Evolutionary conservation across 1,140 invertebrate genomes (phyloP).

Genomic region (Acromyrmex charruanus): DNA sequence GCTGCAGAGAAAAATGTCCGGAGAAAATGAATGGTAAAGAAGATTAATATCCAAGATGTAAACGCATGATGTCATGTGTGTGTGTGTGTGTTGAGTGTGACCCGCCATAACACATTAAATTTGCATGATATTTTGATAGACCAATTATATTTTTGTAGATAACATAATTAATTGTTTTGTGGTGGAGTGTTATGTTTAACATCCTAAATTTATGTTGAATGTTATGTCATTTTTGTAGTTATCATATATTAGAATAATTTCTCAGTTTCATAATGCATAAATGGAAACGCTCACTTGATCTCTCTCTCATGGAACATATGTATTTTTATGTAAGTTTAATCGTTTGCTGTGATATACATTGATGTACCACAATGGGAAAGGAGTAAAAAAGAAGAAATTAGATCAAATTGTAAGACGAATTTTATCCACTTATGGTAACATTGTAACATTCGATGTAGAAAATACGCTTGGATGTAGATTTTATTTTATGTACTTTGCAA

Average conservation of each 20-base stretch:
- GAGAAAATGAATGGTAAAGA: conserved; percentile 88
- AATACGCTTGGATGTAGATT: conserved; percentile 2
- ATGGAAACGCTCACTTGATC: not conserved
- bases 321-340: conserved; percentile 4
- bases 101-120: not conserved
- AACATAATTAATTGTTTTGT: not conserved
- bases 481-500: not conserved
- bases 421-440: not conserved
- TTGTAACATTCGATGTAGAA: conserved; percentile 29
- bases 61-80: not conserved
- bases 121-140: not conserved
- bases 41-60: not conserved
- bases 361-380: not conserved
- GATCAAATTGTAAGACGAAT: conserved; percentile 3
- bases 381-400: not conserved
- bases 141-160: not conserved
- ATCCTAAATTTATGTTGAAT: not conserved
- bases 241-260: not conserved
- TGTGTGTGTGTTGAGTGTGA: not conserved
- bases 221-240: not conserved
- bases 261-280: not conserved
- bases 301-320: not conserved
- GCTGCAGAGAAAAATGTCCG: conserved; percentile 94
- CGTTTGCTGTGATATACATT: not conserved
- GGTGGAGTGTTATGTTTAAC: not conserved